phyloP scores from a whole-genome alignment of 2,113 vertebrate genomes.

The Tenrec ecaudatus region DNA sequence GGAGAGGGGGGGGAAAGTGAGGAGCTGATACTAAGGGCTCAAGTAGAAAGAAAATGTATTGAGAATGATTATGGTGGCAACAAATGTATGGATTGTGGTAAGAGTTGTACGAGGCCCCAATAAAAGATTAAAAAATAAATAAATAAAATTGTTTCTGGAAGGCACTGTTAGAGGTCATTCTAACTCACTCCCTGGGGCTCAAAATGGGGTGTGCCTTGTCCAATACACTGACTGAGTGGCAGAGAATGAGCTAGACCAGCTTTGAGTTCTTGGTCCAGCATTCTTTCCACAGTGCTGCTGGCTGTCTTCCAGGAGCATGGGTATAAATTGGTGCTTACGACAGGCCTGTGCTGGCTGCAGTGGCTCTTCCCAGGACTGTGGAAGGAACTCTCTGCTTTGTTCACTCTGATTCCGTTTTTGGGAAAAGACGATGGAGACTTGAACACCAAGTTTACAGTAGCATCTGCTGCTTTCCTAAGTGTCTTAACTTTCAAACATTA shows the following conservation, averaged over 20 bases:
- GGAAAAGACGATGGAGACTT: constrained; percentile 66
- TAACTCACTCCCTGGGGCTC: not conserved
- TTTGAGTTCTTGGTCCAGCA: not conserved
- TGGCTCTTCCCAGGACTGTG: not conserved
- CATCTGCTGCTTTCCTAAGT: constrained; percentile 15
- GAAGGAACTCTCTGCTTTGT: not conserved
- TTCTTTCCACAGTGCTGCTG: constrained; percentile 31
- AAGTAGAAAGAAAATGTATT: no score
- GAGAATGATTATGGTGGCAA: no score
- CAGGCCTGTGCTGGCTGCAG: not conserved
- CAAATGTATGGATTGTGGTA: no score
- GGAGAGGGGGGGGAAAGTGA: no score
- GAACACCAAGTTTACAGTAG: constrained; percentile 35
- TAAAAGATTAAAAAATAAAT: no score
- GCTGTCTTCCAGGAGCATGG: not conserved
- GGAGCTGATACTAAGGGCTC: no score
- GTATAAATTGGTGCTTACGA: not conserved
- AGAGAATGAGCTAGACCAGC: not conserved
- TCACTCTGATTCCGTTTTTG: constrained; percentile 61
- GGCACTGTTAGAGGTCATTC: not conserved
- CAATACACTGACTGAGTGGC: not conserved
- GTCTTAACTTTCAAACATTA: not conserved
- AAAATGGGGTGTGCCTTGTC: not conserved
- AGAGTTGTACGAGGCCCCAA: no score
- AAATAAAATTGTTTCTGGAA: constrained; percentile 56